Evolutionary conservation across 2,888 invertebrate genomes (phyloP).

Genomic region (Euzophera pinguis): DNA sequence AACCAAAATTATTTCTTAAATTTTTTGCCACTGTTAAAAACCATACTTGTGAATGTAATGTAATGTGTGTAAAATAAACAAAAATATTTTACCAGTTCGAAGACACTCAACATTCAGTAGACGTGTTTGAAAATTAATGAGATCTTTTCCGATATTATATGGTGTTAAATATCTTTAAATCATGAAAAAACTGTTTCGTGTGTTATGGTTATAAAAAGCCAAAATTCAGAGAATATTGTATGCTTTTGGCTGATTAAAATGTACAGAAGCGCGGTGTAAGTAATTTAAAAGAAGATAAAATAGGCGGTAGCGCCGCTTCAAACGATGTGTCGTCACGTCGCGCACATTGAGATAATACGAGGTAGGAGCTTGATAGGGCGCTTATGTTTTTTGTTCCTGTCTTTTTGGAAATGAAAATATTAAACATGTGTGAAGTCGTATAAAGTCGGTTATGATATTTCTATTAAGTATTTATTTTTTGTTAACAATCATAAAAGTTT

Average conservation of each 20-base stretch:
- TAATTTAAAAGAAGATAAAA: constrained; percentile 59
- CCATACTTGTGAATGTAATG: no score
- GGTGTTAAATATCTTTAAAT: constrained; percentile 33
- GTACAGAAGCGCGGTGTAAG: constrained; percentile 67
- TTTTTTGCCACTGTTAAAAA: no score
- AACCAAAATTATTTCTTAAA: no score
- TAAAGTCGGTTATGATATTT: constrained; percentile 50
- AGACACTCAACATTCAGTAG: neutral
- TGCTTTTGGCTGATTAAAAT: constrained; percentile 71
- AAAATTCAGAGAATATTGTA: constrained; percentile 62
- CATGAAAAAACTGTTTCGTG: constrained; percentile 54
- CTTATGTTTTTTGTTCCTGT: constrained; percentile 59
- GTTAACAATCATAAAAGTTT: constrained; percentile 50
- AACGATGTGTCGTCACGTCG: constrained; percentile 63
- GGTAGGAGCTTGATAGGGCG: constrained; percentile 56
- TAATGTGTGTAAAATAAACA: no score
- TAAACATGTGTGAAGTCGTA: constrained; percentile 52
- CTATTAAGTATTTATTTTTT: constrained; percentile 31
- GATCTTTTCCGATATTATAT: neutral
- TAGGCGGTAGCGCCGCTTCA: constrained; percentile 61
- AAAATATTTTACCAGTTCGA: no score
- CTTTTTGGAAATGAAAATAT: constrained; percentile 64
- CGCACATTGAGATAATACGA: constrained; percentile 61
- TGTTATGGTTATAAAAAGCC: constrained; percentile 43
- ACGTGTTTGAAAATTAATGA: neutral